Base-by-base conservation (phyloP, 2,113 vertebrate genomes). In the Campylorhamphus procurvoides region DNA sequence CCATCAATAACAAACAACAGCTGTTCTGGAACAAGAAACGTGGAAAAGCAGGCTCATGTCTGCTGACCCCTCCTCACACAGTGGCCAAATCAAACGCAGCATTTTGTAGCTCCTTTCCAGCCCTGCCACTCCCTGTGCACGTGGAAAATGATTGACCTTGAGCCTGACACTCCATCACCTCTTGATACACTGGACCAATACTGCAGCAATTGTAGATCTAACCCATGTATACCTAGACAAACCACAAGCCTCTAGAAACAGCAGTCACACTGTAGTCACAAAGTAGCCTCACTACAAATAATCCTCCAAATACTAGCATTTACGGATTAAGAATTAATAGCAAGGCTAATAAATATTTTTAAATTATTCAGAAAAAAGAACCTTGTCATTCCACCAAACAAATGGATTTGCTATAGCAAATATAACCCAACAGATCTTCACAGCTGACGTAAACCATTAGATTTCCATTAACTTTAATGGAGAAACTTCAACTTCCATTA, bases 401-500 rank as follows among this genome's bases (percentile, higher is more conserved):
- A 87, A 92, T 87, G n/a, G 60, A 63, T 90, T 94, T 94, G 72
- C 39, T 31, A 74, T 89, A 78, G 59, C 55, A 84, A 76, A 49
- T 84, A 81, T 9, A 83, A 73, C 56, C 74, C 75, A 94, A 76
- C 1, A 1, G 64, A 83, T 93, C 67, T 93, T 73, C 55, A 71
- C 60, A 84, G 35, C 33, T 81, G 42, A 31, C 49, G 63, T 29
- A 93, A 95, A 88, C 83, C 56, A 68, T 68, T 87, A 90, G 1
- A 7, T 49, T 86, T 63, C 64, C 72, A 93, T 85, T 95, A 87
- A 77, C 24, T 84, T 86, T 84, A 94, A 91, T 68, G 8, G 64
- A 93, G 33, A 83, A 87, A 84, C 5, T 23, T 75, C 78, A 85
- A 3, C 47, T 88, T 89, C 76, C 33, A 84, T 91, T 94, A 77